These are phyloP conservation scores for Trinectes maculatus DNA, from an alignment of 2,113 vertebrate genomes.

Conservation along the genomic window DNA sequence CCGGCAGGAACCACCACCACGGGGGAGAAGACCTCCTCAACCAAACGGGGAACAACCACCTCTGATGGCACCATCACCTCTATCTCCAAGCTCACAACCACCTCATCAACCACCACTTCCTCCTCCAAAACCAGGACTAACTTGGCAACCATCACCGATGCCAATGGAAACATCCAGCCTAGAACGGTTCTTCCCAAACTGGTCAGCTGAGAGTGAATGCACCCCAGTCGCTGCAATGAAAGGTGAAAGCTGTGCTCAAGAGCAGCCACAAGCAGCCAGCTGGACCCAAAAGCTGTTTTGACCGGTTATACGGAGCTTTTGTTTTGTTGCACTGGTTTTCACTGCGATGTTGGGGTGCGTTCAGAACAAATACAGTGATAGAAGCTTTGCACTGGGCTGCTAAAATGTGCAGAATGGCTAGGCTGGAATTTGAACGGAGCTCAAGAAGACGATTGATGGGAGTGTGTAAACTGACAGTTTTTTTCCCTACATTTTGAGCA, in stretches of 20 bases:
- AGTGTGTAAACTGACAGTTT: constrained; percentile 19
- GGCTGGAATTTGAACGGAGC: constrained; percentile 11
- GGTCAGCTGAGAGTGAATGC: constrained; percentile 87
- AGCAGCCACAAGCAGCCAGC: not conserved
- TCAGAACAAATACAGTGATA: constrained; percentile 13
- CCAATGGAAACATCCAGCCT: constrained; percentile 98
- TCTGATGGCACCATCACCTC: constrained; percentile 87
- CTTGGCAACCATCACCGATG: constrained; percentile 94
- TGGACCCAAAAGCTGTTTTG: constrained; percentile 40
- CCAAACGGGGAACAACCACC: constrained; percentile 83
- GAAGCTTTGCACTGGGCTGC: not conserved
- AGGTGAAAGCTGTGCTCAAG: not conserved
- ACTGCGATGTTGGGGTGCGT: constrained; percentile 51
- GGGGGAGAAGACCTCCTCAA: constrained; percentile 87
- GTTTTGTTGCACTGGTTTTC: constrained; percentile 42
- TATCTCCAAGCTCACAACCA: constrained; percentile 93
- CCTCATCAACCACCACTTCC: constrained; percentile 86
- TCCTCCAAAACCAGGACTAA: constrained; percentile 97
- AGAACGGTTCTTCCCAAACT: constrained; percentile 98
- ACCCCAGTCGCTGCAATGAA: constrained; percentile 38
- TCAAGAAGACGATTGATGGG: constrained; percentile 13
- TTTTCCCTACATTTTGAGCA: constrained; percentile 35
- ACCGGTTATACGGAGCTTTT: constrained; percentile 42
- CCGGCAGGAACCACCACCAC: constrained; percentile 72
- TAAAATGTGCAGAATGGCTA: constrained; percentile 6